Conservation (phyloP, 2,797 vertebrate genomes). For the Philypnodon macrostomus region DNA sequence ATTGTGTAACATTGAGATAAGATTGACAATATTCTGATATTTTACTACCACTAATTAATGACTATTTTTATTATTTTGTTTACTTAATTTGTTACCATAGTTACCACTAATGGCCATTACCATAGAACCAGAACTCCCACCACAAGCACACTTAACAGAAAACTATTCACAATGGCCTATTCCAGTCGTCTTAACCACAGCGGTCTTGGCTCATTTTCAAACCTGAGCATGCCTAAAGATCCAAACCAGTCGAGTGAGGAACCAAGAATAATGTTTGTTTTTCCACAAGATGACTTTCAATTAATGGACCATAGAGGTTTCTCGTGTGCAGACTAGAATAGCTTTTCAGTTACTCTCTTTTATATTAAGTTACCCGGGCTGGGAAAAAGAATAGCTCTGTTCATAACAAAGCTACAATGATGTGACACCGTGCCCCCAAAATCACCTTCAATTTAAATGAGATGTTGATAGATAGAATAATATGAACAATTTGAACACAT, state of each 20-base stretch:
- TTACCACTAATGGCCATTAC: conserved; percentile 40
- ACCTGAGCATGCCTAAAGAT: conserved; percentile 38
- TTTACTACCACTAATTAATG: conserved; percentile 17
- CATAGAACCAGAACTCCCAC: conserved; percentile 60
- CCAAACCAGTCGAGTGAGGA: conserved; percentile 49
- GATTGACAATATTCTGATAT: background rate
- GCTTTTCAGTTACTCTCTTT: conserved; percentile 49
- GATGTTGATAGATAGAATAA: too few species aligned
- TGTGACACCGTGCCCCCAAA: conserved; percentile 36
- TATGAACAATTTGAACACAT: too few species aligned
- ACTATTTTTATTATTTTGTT: conserved; percentile 36
- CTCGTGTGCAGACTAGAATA: conserved; percentile 62
- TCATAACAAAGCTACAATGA: conserved; percentile 43
- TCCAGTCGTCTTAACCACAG: conserved; percentile 60
- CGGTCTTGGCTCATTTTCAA: conserved; percentile 45
- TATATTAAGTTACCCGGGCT: conserved; percentile 37
- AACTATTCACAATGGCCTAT: conserved; percentile 53
- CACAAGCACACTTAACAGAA: conserved; percentile 63
- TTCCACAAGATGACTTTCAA: conserved; percentile 70
- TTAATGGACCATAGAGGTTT: conserved; percentile 68
- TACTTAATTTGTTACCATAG: conserved; percentile 47
- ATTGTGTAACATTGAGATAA: conserved; percentile 8
- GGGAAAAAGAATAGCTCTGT: conserved; percentile 33
- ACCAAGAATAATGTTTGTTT: conserved; percentile 77
- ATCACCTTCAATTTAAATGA: conserved; percentile 40